Conservation (phyloP, 1,140 invertebrate species). For the Lysiphlebus fabarum region DNA sequence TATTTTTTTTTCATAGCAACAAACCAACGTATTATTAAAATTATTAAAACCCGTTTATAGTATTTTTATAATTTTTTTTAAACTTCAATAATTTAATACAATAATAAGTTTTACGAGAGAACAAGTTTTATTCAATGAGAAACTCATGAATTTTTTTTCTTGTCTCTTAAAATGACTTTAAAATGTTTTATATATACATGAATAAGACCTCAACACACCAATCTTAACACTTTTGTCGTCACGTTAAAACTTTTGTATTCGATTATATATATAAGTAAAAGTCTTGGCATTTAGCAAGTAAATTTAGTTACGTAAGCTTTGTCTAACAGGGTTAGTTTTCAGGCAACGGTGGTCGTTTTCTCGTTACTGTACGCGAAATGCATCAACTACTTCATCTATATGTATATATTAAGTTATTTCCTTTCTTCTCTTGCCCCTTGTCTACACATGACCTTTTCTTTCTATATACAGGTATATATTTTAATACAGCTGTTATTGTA, state of each 20-base stretch:
- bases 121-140: too few species aligned
- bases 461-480: neutral
- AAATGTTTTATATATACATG: too few species aligned
- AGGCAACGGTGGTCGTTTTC: slow-evolving; percentile 21
- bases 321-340: slow-evolving; percentile 33
- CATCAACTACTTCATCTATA: neutral
- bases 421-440: neutral
- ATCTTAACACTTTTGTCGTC: neutral
- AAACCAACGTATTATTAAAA: too few species aligned
- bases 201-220: neutral
- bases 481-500: neutral
- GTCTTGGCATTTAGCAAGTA: slow-evolving; percentile 31
- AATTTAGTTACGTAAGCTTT: slow-evolving; percentile 37
- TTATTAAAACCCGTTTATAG: too few species aligned
- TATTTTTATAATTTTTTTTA: too few species aligned
- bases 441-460: neutral
- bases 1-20: too few species aligned
- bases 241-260: slow-evolving; percentile 14
- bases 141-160: too few species aligned
- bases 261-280: slow-evolving; percentile 11
- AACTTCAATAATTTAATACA: too few species aligned
- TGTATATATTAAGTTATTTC: neutral
- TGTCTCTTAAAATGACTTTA: too few species aligned
- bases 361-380: neutral
- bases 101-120: too few species aligned